Evolutionary conservation across 2,888 invertebrate genomes (phyloP).

Genomic region (Athrips mouffetella): DNA sequence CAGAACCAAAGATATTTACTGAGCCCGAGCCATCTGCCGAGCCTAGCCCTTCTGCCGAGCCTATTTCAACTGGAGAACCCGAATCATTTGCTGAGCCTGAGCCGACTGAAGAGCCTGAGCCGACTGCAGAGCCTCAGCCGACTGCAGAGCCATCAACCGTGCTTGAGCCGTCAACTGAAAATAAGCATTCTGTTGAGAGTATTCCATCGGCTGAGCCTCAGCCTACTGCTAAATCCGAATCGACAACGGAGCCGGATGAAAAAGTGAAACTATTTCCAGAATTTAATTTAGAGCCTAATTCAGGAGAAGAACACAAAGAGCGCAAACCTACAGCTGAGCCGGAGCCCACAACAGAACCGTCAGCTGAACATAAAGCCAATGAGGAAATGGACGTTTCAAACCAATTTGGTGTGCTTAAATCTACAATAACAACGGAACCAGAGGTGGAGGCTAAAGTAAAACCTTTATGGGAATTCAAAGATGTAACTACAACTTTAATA

Average conservation of each 20-base stretch:
- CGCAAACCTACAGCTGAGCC: slow-evolving; percentile 40
- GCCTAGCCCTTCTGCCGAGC: slow-evolving; percentile 38
- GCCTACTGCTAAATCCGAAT: slow-evolving; percentile 40
- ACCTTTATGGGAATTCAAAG: background rate
- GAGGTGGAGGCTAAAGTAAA: background rate
- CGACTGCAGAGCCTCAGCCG: slow-evolving; percentile 46
- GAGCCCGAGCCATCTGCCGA: slow-evolving; percentile 28
- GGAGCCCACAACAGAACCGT: slow-evolving; percentile 46
- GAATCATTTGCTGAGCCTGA: background rate
- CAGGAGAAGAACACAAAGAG: slow-evolving; percentile 5
- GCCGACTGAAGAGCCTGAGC: slow-evolving; percentile 41
- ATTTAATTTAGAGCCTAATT: background rate
- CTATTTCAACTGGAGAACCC: slow-evolving; percentile 50
- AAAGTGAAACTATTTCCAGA: background rate
- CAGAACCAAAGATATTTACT: slow-evolving; percentile 40
- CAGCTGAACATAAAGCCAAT: slow-evolving; percentile 30
- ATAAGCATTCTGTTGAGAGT: slow-evolving; percentile 31
- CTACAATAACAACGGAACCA: background rate
- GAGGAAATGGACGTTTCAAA: slow-evolving; percentile 20
- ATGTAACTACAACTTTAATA: slow-evolving; percentile 4
- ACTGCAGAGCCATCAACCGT: too few species aligned
- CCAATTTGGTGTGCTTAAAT: slow-evolving; percentile 10
- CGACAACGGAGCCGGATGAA: slow-evolving; percentile 41
- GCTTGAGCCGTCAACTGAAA: too few species aligned
- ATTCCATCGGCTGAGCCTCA: too few species aligned